phyloP scores from a whole-genome alignment of 2,888 invertebrate genomes.

The Tortrix viridana region DNA sequence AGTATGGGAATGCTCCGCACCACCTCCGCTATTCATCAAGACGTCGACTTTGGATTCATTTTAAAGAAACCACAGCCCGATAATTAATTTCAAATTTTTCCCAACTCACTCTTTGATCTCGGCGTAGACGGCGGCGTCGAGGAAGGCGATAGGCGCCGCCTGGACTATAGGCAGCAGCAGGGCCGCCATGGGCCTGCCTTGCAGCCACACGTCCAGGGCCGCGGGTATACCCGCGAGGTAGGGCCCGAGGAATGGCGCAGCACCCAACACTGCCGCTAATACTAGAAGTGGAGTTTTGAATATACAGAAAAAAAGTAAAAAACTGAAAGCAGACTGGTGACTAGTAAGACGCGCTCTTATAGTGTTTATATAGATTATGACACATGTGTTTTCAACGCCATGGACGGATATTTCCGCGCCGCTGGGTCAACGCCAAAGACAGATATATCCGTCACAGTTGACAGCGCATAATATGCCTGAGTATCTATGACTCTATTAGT shows the following conservation, averaged over 20 bases:
- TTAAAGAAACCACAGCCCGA: slow-evolving; percentile 7
- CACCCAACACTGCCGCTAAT: slow-evolving; percentile 95
- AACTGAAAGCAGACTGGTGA: too few species aligned
- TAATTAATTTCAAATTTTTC: not conserved
- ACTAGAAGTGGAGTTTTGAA: slow-evolving; percentile 77
- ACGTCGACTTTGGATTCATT: not conserved
- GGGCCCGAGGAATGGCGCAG: slow-evolving; percentile 97
- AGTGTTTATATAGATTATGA: not conserved
- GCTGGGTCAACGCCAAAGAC: too few species aligned
- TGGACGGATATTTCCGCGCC: too few species aligned
- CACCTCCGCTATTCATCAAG: too few species aligned
- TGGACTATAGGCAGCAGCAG: slow-evolving; percentile 92
- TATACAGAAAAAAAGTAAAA: too few species aligned
- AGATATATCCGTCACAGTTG: too few species aligned
- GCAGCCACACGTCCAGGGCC: slow-evolving; percentile 96
- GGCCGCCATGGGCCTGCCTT: slow-evolving; percentile 93
- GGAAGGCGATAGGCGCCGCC: slow-evolving; percentile 95
- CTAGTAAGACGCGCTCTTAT: not conserved
- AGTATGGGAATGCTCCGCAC: too few species aligned
- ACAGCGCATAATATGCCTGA: too few species aligned
- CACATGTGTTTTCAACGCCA: too few species aligned
- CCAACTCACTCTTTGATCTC: slow-evolving; percentile 97
- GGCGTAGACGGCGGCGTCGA: slow-evolving; percentile 97
- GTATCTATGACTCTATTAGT: too few species aligned
- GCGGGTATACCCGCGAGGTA: slow-evolving; percentile 98